Evolutionary conservation across 35 echinoderm and acorn worm genomes (phyloP).

Genomic region (Diadema setosum): DNA sequence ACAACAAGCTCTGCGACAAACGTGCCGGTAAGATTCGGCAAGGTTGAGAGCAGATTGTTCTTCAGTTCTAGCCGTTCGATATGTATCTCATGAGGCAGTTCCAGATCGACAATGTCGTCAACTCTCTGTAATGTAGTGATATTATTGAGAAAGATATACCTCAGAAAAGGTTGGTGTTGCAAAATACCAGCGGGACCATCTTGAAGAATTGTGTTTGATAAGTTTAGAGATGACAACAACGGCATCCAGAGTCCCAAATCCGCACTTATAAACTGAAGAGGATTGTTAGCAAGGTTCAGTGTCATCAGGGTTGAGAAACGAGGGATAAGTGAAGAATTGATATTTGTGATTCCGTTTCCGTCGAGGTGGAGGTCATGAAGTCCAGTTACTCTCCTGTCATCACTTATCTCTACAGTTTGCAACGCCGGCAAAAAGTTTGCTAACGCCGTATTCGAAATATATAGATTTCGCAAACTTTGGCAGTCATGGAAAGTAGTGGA

Average conservation of each 20-base stretch:
- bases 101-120: too few species aligned
- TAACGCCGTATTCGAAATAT: neutral
- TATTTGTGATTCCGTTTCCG: neutral
- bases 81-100: neutral
- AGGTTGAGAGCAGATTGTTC: neutral
- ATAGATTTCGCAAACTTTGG: neutral
- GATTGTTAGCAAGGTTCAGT: neutral
- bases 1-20: neutral
- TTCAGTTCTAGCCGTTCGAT: neutral
- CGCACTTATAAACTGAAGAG: neutral
- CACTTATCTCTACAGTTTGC: neutral
- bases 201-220: neutral
- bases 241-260: too few species aligned
- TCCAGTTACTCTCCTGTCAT: neutral
- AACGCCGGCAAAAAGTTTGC: neutral
- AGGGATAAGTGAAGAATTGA: neutral
- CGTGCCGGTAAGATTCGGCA: neutral
- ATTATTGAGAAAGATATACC: too few species aligned
- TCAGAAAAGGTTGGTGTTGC: too few species aligned
- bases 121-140: too few species aligned
- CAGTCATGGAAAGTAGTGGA: neutral
- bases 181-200: neutral
- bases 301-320: neutral
- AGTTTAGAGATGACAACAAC: neutral
- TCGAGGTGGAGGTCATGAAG: neutral